Base-by-base conservation (phyloP, 2,888 invertebrate genomes). In the Rhogogaster chlorosoma region DNA sequence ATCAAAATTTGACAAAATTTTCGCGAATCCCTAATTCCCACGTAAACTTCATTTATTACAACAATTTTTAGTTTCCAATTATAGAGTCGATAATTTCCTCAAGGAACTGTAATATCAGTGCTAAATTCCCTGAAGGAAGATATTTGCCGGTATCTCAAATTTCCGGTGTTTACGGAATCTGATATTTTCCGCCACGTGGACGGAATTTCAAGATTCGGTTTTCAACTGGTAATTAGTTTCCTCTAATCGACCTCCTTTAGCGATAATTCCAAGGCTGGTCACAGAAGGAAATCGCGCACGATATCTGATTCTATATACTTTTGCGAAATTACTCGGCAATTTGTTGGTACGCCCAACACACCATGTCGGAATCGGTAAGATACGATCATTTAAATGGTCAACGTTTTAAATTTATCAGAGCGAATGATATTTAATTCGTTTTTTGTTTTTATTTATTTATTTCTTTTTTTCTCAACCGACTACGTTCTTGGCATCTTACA, bases 371-470 rank as follows among this genome's bases (percentile, higher is more conserved):
- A 67, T 73, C 42, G 73, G 26, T 22, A 4, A 38, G 42, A 38
- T 22, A 73, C 15, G 73, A 22, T 26, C 67, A 67, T 67, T 15
- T 22, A n/a, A 42, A 42, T 38, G 73, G 12, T 36, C 45, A 73
- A 10, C 42, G 42, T 18, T 73, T 42, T n/a, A 29, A 26, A 73
- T 73, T 38, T 73, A 73, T 73, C 73, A 42, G 38, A n/a, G 22
- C 73, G 42, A 42, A 42, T 42, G 73, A 73, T 42, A 42, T 73
- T 73, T 10, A 53, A 53, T 53, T 53, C 53, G 45, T 53, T 32
- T 7, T 49, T 73, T 22, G 22, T 75, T 42, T 12, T 22, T 38
- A n/a, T 0, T 73, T 22, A 2, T n/a, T 38, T 9, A 2, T 18
- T 18, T 29, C 3, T 3, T 29, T 77, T 29, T 26, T 77, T 53